These are phyloP conservation scores for Pipistrellus pygmaeus DNA, from an alignment of 2,797 vertebrate genomes.

Conservation along the genomic window DNA sequence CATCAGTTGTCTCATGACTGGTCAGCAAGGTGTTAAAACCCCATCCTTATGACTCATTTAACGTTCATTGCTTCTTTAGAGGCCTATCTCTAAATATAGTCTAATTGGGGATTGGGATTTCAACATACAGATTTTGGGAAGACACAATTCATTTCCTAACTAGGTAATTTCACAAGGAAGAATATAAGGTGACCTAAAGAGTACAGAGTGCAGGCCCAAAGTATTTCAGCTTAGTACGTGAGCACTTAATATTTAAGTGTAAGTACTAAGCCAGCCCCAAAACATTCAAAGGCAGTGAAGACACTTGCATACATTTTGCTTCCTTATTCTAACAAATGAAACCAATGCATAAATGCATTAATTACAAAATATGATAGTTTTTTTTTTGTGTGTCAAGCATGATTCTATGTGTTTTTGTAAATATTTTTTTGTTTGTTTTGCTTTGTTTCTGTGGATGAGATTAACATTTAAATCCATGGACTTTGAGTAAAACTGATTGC, in stretches of 20 bases:
- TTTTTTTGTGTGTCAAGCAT: background rate
- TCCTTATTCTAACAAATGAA: background rate
- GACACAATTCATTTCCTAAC: background rate
- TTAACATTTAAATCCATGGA: background rate
- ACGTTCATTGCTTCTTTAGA: background rate
- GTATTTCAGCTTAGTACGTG: background rate
- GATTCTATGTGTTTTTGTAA: background rate
- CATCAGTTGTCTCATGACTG: background rate
- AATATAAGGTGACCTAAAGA: background rate
- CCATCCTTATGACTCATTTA: background rate
- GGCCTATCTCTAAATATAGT: background rate
- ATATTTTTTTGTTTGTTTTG: background rate
- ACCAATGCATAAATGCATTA: background rate
- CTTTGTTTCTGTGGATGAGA: background rate
- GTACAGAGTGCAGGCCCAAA: background rate
- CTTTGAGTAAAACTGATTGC: background rate
- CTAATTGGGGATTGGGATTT: background rate
- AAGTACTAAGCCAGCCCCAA: background rate
- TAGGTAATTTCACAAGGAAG: background rate
- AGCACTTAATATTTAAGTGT: background rate
- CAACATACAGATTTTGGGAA: background rate
- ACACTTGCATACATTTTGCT: background rate
- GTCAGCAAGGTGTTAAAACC: background rate
- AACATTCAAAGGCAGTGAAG: background rate
- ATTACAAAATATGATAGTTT: background rate